phyloP scores from a whole-genome alignment of 2,888 invertebrate species.

The Stenolophus ochropezus region DNA sequence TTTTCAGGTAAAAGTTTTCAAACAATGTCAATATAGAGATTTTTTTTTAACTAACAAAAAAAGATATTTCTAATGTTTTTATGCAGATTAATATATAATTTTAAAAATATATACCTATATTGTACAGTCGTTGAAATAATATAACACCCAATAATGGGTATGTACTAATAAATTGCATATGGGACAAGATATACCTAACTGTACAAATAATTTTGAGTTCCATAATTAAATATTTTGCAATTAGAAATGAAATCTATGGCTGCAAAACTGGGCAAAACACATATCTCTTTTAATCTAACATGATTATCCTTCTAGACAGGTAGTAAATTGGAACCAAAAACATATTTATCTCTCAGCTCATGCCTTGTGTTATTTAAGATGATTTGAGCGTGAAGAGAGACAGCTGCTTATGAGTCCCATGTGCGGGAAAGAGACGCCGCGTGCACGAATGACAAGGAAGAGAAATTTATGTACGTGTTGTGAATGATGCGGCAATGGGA shows the following conservation, averaged over 20 bases:
- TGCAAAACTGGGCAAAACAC: neutral
- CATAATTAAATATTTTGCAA: too few species aligned
- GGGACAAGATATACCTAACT: too few species aligned
- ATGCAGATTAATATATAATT: too few species aligned
- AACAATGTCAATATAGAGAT: too few species aligned
- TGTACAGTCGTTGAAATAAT: too few species aligned
- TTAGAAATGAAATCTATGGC: neutral
- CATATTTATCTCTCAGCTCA: conserved; percentile 14
- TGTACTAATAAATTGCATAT: too few species aligned
- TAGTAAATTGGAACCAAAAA: conserved; percentile 17
- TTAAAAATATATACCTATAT: too few species aligned
- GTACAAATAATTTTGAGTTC: too few species aligned
- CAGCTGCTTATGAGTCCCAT: neutral
- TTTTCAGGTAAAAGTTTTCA: too few species aligned
- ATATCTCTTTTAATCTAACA: neutral
- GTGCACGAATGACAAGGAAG: conserved; percentile 47
- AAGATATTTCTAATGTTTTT: too few species aligned
- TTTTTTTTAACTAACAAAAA: too few species aligned
- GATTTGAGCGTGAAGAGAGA: conserved; percentile 12
- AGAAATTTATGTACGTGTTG: conserved; percentile 56
- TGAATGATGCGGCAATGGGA: conserved; percentile 50
- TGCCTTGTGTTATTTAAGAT: conserved; percentile 12
- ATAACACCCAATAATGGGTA: too few species aligned
- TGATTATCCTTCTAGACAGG: conserved; percentile 5
- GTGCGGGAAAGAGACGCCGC: neutral